Percentiles rank a stretch among this genome's conserved stretches.
phyloP scores from a whole-genome alignment of 2,888 invertebrate genomes.

The Cartodere bifasciata region DNA sequence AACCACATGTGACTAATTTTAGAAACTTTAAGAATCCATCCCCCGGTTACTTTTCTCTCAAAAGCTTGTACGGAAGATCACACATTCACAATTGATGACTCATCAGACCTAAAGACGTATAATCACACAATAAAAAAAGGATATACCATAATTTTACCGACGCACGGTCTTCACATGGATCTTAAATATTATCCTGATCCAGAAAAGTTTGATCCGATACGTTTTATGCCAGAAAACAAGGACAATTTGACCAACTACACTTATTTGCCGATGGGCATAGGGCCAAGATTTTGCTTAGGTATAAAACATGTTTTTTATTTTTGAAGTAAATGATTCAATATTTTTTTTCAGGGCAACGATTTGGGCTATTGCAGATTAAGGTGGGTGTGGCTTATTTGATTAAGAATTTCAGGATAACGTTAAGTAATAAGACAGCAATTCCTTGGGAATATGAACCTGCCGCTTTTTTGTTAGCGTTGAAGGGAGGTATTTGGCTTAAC shows the following conservation, averaged over 20 bases:
- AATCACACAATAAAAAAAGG: slow-evolving; percentile 22
- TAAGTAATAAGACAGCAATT: slow-evolving; percentile 25
- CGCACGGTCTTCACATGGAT: slow-evolving; percentile 28
- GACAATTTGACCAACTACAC: slow-evolving; percentile 20
- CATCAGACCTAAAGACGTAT: slow-evolving; percentile 12
- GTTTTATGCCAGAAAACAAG: slow-evolving; percentile 27
- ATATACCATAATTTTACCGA: slow-evolving; percentile 25
- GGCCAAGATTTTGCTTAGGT: slow-evolving; percentile 28
- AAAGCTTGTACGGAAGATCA: slow-evolving; percentile 21
- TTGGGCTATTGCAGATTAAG: slow-evolving; percentile 28
- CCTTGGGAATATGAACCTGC: slow-evolving; percentile 20
- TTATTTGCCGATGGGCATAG: slow-evolving; percentile 26
- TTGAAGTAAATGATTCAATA: too few species aligned
- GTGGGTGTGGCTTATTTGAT: slow-evolving; percentile 28
- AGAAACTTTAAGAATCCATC: slow-evolving; percentile 17
- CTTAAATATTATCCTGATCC: slow-evolving; percentile 31
- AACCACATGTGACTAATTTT: too few species aligned
- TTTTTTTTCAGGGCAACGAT: slow-evolving; percentile 19
- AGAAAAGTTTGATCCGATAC: slow-evolving; percentile 30
- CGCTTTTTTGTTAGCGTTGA: slow-evolving; percentile 20
- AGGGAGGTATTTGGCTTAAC: slow-evolving; percentile 24
- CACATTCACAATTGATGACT: slow-evolving; percentile 16
- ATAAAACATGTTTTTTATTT: background rate
- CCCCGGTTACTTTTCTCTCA: slow-evolving; percentile 13
- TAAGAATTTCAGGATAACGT: slow-evolving; percentile 24